Evolutionary conservation across 2,888 invertebrate species (phyloP).

Genomic region (Chelonus formosanus): DNA sequence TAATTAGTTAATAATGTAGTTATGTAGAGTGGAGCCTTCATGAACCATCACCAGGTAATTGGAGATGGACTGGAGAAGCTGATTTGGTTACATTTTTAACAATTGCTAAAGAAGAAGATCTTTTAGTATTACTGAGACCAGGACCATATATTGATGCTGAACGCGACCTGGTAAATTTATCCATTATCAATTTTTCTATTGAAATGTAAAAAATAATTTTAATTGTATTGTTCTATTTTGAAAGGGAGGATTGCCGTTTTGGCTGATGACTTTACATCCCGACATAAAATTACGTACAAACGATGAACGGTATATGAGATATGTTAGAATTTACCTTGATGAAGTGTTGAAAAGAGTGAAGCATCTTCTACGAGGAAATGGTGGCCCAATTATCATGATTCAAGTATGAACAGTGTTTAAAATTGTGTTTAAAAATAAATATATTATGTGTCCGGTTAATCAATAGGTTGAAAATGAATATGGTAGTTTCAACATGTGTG

Average conservation of each 20-base stretch:
- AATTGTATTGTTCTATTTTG: constrained; percentile 23
- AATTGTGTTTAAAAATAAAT: background rate
- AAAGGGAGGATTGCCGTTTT: constrained; percentile 82
- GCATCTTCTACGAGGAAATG: constrained; percentile 73
- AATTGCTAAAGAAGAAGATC: constrained; percentile 78
- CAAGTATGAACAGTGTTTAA: constrained; percentile 67
- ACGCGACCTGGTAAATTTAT: constrained; percentile 73
- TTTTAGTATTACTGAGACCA: constrained; percentile 82
- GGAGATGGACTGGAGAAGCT: constrained; percentile 69
- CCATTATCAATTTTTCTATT: background rate
- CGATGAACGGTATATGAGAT: constrained; percentile 67
- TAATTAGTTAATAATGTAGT: constrained; percentile 61
- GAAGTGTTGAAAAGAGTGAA: constrained; percentile 66
- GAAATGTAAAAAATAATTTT: background rate
- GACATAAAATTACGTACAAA: constrained; percentile 73
- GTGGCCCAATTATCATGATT: constrained; percentile 87
- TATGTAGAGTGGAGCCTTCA: constrained; percentile 93
- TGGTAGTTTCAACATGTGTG: constrained; percentile 82
- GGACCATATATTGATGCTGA: constrained; percentile 97
- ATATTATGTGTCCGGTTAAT: background rate
- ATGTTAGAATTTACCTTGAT: constrained; percentile 67
- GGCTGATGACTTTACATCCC: constrained; percentile 74
- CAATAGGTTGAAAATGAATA: constrained; percentile 89
- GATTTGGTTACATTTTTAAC: constrained; percentile 73
- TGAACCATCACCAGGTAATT: constrained; percentile 74